Base-by-base conservation (phyloP, 2,888 invertebrate genomes). In the Podotricha telesiphe region DNA sequence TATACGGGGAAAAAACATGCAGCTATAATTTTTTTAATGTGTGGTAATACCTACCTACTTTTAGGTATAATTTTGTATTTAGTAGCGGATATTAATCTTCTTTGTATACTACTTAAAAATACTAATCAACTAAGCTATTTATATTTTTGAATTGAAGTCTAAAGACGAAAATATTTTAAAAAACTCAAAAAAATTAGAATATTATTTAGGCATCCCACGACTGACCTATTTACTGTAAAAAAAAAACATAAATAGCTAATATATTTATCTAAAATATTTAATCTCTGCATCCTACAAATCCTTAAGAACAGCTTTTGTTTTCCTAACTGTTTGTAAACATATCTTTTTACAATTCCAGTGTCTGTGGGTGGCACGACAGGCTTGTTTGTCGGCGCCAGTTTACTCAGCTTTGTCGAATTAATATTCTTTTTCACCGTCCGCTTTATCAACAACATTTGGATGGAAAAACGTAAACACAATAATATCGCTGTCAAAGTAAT, bases 281-380 rank as follows among this genome's bases (percentile, higher is more conserved):
- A 28, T 53, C 17, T 55, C 3, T 22, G 8, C 8, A 0, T 53
- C 8, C 20, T 19, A 15, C 13, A 17, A 28, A 17, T 19, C 13
- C 13, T 37, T 56, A 45, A 68, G 13, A 10, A 53, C 17, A 55
- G 48, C 37, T 48, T 47, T 17, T 56, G 22, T 59, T 55, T n/a
- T 19, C 45, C n/a, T 28, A 34, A 45, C 17, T 28, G 47, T 47
- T 63, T 55, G 20, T 22, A 50, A 68, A 56, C n/a, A 59, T 59
- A 28, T 11, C 22, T 45, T 20, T 53, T 67, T 69, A 40, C 47
- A 53, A 68, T 83, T 88, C 65, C 82, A 95, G 95, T 95, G 17
- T 95, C 95, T 0, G 91, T 95, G 73, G 95, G 95, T 6, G 95
- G 95, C 48, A 94, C 95, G 3, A 94, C 95, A 0, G 94, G 95